These are phyloP conservation scores for Anastatus disparis DNA, from an alignment of 1,140 invertebrate species.

Conservation along the genomic window DNA sequence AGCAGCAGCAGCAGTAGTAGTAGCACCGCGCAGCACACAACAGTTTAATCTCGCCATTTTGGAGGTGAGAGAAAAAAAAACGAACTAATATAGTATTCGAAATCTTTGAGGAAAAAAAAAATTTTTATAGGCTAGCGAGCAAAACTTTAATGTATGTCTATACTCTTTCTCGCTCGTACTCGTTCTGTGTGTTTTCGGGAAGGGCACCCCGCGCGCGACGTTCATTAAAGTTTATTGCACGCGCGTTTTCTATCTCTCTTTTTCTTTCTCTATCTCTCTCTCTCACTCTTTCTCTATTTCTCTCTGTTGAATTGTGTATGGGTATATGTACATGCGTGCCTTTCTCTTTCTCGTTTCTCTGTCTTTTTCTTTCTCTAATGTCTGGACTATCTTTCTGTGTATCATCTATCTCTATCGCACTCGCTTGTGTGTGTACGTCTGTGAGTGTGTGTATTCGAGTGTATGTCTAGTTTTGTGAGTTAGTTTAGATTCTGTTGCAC, in stretches of 20 bases:
- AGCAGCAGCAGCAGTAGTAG: slow-evolving; percentile 13
- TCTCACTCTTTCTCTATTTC: neutral
- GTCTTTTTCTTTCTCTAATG: neutral
- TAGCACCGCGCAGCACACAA: slow-evolving; percentile 30
- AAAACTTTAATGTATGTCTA: no score
- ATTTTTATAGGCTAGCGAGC: no score
- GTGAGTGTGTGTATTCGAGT: no score
- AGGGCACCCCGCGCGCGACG: slow-evolving; percentile 9
- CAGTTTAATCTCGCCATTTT: slow-evolving; percentile 61
- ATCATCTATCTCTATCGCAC: neutral
- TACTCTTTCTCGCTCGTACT: no score
- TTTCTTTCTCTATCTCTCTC: slow-evolving; percentile 12
- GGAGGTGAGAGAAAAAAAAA: slow-evolving; percentile 56
- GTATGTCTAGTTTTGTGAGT: no score
- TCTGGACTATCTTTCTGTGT: slow-evolving; percentile 1
- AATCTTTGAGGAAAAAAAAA: no score
- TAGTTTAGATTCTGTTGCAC: neutral
- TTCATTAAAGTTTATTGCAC: slow-evolving; percentile 21
- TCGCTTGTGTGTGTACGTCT: neutral
- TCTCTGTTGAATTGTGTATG: neutral
- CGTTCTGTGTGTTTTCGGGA: neutral
- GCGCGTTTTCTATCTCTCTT: neutral
- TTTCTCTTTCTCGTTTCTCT: slow-evolving; percentile 20
- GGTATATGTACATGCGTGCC: slow-evolving; percentile 2
- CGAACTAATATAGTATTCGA: no score